Evolutionary conservation across 2,888 invertebrate species (phyloP).

Genomic region (Nephrotoma flavescens): DNA sequence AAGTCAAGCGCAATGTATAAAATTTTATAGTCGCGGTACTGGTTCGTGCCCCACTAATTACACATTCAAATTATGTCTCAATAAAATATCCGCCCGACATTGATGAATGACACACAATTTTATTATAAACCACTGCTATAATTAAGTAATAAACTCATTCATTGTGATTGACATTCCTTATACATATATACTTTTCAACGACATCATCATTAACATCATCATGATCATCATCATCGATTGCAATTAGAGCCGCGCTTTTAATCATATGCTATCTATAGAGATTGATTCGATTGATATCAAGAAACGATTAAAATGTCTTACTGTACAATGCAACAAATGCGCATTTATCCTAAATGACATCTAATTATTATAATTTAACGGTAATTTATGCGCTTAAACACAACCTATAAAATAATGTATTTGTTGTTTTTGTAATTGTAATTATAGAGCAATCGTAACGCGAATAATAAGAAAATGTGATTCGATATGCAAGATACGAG

Average conservation of each 20-base stretch:
- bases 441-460: background rate
- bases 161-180: background rate
- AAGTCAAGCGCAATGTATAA: no score
- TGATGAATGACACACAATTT: background rate
- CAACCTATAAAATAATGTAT: background rate
- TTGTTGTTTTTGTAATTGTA: background rate
- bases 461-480: background rate
- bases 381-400: background rate
- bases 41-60: background rate
- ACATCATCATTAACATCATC: background rate
- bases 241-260: background rate
- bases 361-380: background rate
- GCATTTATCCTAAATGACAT: background rate
- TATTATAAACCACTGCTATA: background rate
- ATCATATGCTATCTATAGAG: background rate
- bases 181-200: background rate
- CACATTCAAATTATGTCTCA: background rate
- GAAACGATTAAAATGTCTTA: background rate
- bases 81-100: background rate
- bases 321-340: background rate
- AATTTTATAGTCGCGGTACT: no score
- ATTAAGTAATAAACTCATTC: background rate
- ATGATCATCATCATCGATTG: background rate
- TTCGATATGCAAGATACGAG: background rate
- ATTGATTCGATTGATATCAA: background rate